Conservation (phyloP, 2,113 vertebrate genomes). For the Paramisgurnus dabryanus region DNA sequence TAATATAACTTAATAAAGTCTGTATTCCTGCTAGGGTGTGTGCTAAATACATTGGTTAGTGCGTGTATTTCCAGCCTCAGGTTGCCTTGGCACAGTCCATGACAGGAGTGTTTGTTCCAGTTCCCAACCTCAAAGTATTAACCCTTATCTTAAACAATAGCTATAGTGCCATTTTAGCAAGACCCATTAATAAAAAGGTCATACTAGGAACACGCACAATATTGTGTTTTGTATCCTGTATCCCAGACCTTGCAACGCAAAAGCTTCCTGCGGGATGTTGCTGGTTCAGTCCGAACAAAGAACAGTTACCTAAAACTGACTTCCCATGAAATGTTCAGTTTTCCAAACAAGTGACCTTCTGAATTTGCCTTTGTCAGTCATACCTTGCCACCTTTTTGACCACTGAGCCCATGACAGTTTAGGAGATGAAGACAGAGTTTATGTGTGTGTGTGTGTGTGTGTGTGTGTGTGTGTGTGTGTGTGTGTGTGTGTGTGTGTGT, state of each 20-base stretch:
- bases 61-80: too few species aligned
- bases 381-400: neutral
- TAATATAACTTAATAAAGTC: too few species aligned
- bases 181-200: neutral
- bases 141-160: neutral
- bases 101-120: too few species aligned
- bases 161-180: neutral
- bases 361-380: neutral
- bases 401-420: neutral
- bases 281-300: constrained; percentile 23
- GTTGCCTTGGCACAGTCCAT: too few species aligned
- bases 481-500: constrained; percentile 33
- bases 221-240: constrained; percentile 33
- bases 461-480: constrained; percentile 32
- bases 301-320: neutral
- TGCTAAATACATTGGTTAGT: too few species aligned
- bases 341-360: neutral
- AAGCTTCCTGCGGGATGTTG: constrained; percentile 36
- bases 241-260: constrained; percentile 15
- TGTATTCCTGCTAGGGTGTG: too few species aligned
- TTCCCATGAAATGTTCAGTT: constrained; percentile 4
- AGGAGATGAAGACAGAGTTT: neutral
- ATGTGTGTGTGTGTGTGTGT: neutral
- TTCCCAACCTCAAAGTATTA: too few species aligned
- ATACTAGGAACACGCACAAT: neutral